A percentile compares a stretch with the other conserved stretches of the same genome.
phyloP scores from a whole-genome alignment of 2,888 invertebrate genomes.

The Mycalesis mineus region DNA sequence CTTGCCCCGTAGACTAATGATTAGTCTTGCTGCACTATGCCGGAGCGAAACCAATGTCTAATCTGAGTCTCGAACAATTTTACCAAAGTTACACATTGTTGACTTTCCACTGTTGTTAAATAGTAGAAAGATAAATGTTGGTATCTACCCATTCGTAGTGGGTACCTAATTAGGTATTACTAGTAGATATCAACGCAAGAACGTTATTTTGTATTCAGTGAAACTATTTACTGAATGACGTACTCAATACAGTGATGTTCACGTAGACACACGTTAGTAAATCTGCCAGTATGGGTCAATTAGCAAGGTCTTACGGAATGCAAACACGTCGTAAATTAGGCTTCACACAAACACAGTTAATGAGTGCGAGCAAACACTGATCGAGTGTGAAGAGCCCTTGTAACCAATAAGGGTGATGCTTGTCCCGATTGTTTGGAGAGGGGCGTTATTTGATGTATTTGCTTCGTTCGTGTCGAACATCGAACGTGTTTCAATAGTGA shows the following conservation, averaged over 20 bases:
- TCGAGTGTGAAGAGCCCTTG: slow-evolving; percentile 63
- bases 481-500: slow-evolving; percentile 3
- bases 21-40: too few relatives aligned
- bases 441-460: slow-evolving; percentile 57
- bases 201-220: too few relatives aligned
- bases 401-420: slow-evolving; percentile 64
- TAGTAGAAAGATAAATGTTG: too few relatives aligned
- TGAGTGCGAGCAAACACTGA: slow-evolving; percentile 64
- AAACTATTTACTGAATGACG: not conserved
- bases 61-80: too few relatives aligned
- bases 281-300: slow-evolving; percentile 43
- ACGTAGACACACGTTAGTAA: not conserved
- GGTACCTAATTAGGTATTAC: too few relatives aligned
- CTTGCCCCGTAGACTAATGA: too few relatives aligned
- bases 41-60: too few relatives aligned
- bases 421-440: slow-evolving; percentile 63
- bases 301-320: slow-evolving; percentile 52
- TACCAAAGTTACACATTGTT: too few relatives aligned
- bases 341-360: slow-evolving; percentile 67
- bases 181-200: not conserved
- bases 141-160: too few relatives aligned
- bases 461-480: slow-evolving; percentile 34
- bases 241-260: not conserved
- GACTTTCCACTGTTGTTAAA: too few relatives aligned
- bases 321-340: slow-evolving; percentile 74